Percentiles rank a stretch among this genome's conserved stretches.
Evolutionary conservation across 2,888 invertebrate species (phyloP).

Genomic region (Lasius platythorax): DNA sequence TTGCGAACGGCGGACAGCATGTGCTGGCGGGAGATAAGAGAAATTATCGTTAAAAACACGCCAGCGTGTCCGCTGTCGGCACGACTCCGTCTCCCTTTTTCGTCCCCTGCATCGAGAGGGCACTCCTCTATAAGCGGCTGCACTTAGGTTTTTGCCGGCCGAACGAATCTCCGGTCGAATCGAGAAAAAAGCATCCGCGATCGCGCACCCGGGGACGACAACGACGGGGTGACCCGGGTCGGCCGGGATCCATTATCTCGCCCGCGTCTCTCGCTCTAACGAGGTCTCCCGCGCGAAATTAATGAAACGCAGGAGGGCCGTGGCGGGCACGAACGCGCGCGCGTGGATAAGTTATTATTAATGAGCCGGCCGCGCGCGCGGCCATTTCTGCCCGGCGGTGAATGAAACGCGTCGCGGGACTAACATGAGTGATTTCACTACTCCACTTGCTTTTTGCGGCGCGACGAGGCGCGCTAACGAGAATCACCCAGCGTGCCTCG

Average conservation of each 20-base stretch:
- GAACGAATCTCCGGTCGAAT: slow-evolving; percentile 54
- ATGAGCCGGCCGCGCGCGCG: slow-evolving; percentile 47
- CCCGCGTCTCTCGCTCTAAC: slow-evolving; percentile 50
- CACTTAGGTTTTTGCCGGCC: slow-evolving; percentile 70
- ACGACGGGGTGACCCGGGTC: slow-evolving; percentile 55
- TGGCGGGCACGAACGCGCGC: slow-evolving; percentile 42
- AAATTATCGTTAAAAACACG: slow-evolving; percentile 80
- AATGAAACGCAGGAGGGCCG: slow-evolving; percentile 54
- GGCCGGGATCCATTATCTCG: slow-evolving; percentile 63
- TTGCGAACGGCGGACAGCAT: slow-evolving; percentile 80
- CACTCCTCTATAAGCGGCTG: slow-evolving; percentile 60
- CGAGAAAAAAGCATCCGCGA: slow-evolving; percentile 57
- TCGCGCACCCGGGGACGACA: slow-evolving; percentile 55
- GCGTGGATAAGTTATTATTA: slow-evolving; percentile 57
- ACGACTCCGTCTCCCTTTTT: slow-evolving; percentile 52
- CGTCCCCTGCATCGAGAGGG: slow-evolving; percentile 51
- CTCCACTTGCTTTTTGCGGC: slow-evolving; percentile 50
- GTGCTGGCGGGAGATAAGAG: slow-evolving; percentile 83
- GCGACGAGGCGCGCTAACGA: slow-evolving; percentile 52
- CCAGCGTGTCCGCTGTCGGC: slow-evolving; percentile 66
- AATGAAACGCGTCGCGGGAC: slow-evolving; percentile 54
- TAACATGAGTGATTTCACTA: slow-evolving; percentile 51
- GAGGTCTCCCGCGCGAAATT: slow-evolving; percentile 51
- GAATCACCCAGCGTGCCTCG: slow-evolving; percentile 39
- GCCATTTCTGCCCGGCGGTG: slow-evolving; percentile 52